Base-by-base conservation (phyloP, 2,797 vertebrate species). In the Anabacerthia variegaticeps region DNA sequence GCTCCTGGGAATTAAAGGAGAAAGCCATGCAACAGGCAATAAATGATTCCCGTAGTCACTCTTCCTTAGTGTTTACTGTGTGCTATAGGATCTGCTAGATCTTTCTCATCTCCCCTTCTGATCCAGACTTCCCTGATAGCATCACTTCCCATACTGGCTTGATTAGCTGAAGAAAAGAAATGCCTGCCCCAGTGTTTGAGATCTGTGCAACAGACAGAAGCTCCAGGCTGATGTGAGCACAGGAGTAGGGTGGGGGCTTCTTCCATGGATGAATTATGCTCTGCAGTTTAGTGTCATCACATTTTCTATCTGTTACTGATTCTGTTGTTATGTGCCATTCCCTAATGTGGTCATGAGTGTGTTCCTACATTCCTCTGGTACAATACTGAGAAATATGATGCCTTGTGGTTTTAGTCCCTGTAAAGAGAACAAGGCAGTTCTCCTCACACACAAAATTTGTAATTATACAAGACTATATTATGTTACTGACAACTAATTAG, bases 401-500 rank as follows among this genome's bases (percentile, higher is more conserved):
- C 67, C 88, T 28, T 86, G 85, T 62, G 73, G 90, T 82, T 94
- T 93, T 28, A 85, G 81, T 39, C 56, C 32, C 49, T 43, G 30
- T 85, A 94, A 92, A 62, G 75, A 95, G 78, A 95, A 87, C 41
- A 89, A 96, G 78, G 54, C 82, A 68, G 62, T 8, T 85, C 71
- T 89, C 52, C 61, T 91, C 75, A 85, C 30, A 80, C 36, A 80
- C 41, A 76, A 82, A 81, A 90, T 78, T 41, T 68, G 44, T 77
- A 74, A 85, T 85, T 95, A 85, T 63, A 80, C 73, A 54, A 44
- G 68, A 36, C 65, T 83, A 43, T 77, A 78, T 61, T 23, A 6
- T 92, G 67, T 85, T 95, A 89, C 56, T 89, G 84, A 81, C 54
- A 83, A 77, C 81, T 96, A 91, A 95, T 95, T 92, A 89, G 65